phyloP scores from a whole-genome alignment of 2,888 invertebrate genomes.

The Drosophila planitibia region DNA sequence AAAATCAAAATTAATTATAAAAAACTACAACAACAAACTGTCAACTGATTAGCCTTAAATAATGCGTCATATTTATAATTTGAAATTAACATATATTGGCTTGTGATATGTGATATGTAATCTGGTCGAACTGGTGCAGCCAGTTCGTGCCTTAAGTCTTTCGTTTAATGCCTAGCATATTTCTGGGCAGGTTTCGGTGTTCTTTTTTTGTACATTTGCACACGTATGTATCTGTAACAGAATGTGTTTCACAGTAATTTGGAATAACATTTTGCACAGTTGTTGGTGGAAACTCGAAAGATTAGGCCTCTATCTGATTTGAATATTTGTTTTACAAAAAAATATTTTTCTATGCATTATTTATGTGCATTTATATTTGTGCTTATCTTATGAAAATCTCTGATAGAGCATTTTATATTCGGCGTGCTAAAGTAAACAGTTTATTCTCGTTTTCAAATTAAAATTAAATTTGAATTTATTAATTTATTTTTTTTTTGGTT shows the following conservation, averaged over 20 bases:
- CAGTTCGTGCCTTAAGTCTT: slow-evolving; percentile 67
- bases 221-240: not conserved
- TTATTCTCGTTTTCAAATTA: slow-evolving; percentile 13
- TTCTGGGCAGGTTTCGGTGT: slow-evolving; percentile 15
- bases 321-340: not conserved
- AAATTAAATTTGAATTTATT: slow-evolving; percentile 1
- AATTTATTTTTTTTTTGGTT: not conserved
- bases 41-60: slow-evolving; percentile 25
- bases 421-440: not conserved
- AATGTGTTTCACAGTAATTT: not conserved
- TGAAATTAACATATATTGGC: slow-evolving; percentile 61
- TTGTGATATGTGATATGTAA: not conserved
- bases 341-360: not conserved
- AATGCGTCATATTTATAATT: slow-evolving; percentile 31
- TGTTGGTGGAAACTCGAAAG: not conserved
- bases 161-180: slow-evolving; percentile 45
- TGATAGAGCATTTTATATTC: slow-evolving; percentile 1
- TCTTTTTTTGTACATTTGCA: not conserved
- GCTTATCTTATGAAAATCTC: not conserved
- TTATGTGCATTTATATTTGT: not conserved
- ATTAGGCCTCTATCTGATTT: not conserved
- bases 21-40: slow-evolving; percentile 12
- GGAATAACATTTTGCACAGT: not conserved
- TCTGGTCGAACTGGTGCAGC: slow-evolving; percentile 70
- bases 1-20: slow-evolving; percentile 18